phyloP scores from a whole-genome alignment of 2,888 invertebrate genomes.

The Hemicrepidius hirtus region DNA sequence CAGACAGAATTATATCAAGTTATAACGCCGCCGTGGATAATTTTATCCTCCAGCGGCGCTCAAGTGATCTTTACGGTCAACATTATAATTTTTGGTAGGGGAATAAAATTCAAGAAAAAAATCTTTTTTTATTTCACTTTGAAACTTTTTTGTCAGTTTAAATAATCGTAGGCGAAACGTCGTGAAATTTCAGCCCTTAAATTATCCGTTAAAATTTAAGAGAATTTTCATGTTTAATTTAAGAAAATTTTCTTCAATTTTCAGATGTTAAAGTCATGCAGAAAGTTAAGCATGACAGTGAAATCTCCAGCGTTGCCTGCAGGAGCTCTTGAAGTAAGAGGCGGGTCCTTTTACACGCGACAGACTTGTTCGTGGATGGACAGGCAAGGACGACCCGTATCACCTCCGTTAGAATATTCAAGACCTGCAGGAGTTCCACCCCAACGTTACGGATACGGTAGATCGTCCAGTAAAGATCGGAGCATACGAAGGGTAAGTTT shows the following conservation, averaged over 20 bases:
- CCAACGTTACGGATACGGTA: constrained; percentile 66
- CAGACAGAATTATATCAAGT: constrained; percentile 17
- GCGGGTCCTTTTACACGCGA: constrained; percentile 74
- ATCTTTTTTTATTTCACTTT: neutral
- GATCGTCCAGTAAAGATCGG: constrained; percentile 77
- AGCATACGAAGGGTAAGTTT: constrained; percentile 78
- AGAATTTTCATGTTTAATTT: neutral
- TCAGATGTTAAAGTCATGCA: constrained; percentile 92
- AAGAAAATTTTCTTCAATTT: constrained; percentile 60
- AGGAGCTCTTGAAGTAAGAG: constrained; percentile 70
- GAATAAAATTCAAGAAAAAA: neutral
- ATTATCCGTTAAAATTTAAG: neutral
- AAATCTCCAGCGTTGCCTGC: constrained; percentile 85
- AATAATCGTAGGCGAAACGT: too few species aligned
- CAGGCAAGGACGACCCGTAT: constrained; percentile 90
- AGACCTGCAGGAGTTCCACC: constrained; percentile 69
- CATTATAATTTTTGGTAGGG: too few species aligned
- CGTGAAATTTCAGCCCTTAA: too few species aligned
- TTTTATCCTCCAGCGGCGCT: neutral
- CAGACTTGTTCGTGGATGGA: constrained; percentile 97
- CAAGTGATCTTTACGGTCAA: neutral
- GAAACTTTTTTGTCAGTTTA: constrained; percentile 60
- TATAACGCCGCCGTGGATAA: neutral
- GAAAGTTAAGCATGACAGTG: constrained; percentile 92
- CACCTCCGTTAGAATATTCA: constrained; percentile 84